Evolutionary conservation across 1,140 invertebrate species (phyloP).

Genomic region (Campoletis sonorensis): DNA sequence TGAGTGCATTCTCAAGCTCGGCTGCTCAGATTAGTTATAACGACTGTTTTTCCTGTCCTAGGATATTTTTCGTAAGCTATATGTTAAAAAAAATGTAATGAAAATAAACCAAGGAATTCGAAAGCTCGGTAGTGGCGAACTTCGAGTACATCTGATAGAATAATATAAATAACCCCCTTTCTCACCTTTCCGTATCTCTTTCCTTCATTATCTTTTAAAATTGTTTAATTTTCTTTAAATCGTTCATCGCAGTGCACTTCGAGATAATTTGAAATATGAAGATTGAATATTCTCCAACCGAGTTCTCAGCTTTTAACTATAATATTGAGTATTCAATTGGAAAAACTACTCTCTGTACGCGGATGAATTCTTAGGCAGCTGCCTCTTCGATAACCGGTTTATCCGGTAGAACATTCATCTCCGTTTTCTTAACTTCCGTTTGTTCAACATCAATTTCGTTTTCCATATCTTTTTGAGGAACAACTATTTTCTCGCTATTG

Average conservation of each 20-base stretch:
- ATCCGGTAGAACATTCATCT: conserved; percentile 59
- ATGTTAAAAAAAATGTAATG: neutral
- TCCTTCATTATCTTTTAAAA: neutral
- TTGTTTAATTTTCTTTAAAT: neutral
- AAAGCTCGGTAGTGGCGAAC: neutral
- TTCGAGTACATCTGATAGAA: neutral
- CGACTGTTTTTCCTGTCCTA: neutral
- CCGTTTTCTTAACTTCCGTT: conserved; percentile 52
- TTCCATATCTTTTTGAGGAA: conserved; percentile 44
- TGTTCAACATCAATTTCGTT: conserved; percentile 50
- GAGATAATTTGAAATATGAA: neutral
- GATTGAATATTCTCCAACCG: neutral
- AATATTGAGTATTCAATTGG: conserved; percentile 11
- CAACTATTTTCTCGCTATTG: neutral
- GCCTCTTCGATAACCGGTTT: conserved; percentile 67
- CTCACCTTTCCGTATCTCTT: neutral
- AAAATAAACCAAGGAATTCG: neutral
- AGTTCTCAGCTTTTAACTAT: neutral
- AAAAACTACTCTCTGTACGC: neutral
- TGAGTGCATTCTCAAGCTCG: neutral
- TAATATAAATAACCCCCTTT: neutral
- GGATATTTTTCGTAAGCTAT: neutral
- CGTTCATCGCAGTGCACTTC: no score
- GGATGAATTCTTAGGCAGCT: conserved; percentile 60
- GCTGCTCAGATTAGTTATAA: neutral